Evolutionary conservation across 1,140 invertebrate genomes (phyloP).

Genomic region (Pogonomyrmex californicus): DNA sequence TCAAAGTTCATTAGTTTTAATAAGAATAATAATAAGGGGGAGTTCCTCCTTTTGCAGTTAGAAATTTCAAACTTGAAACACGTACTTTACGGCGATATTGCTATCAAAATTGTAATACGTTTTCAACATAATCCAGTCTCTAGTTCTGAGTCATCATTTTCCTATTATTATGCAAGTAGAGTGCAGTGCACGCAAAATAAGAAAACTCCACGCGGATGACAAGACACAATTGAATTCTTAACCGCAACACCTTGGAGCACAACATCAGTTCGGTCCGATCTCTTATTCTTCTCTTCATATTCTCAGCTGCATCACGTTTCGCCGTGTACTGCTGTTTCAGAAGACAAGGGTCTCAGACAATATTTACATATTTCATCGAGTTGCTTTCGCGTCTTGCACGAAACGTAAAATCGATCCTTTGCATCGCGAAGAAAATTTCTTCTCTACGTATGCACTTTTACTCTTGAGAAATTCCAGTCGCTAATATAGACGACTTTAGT

Average conservation of each 20-base stretch:
- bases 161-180: conserved; percentile 33
- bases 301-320: not conserved
- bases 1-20: not conserved
- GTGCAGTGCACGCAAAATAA: not conserved
- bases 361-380: conserved; percentile 54
- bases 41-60: not conserved
- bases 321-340: conserved; percentile 13
- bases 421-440: conserved; percentile 23
- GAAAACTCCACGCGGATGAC: not conserved
- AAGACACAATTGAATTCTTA: conserved; percentile 46
- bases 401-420: conserved; percentile 49
- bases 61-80: not conserved
- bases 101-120: not conserved
- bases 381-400: not conserved
- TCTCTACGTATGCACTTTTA: not conserved
- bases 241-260: conserved; percentile 11
- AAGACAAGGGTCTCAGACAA: conserved; percentile 23
- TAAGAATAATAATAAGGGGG: not conserved
- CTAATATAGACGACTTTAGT: not conserved
- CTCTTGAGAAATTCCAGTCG: not conserved
- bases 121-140: not conserved
- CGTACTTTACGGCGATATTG: not conserved
- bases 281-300: conserved; percentile 8
- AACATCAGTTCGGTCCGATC: conserved; percentile 5
- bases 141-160: not conserved